Conservation (phyloP, 2,113 vertebrate species). For the Bubo bubo region DNA sequence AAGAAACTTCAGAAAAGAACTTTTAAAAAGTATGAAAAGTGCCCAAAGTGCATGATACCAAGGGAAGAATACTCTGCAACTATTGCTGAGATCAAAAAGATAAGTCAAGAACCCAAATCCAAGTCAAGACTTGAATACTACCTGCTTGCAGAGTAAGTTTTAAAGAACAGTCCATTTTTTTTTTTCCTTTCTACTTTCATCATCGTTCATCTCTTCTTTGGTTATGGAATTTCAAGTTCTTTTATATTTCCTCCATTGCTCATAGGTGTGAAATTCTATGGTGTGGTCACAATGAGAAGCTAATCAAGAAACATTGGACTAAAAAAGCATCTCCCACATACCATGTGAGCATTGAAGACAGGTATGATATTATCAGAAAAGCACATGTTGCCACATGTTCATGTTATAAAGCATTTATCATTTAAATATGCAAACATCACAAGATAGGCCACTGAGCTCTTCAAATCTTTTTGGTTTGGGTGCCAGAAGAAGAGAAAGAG, state of each 20-base stretch:
- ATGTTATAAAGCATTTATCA: not conserved
- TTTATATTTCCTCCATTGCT: not conserved
- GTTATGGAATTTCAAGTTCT: not conserved
- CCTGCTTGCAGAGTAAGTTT: not conserved
- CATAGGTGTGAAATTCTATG: not conserved
- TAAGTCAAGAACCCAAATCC: not conserved
- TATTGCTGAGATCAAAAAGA: not conserved
- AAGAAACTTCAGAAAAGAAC: not conserved
- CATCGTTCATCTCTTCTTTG: not conserved
- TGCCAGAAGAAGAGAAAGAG: not conserved
- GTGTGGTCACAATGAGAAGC: not conserved
- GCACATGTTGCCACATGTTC: not conserved
- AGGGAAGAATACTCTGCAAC: not conserved
- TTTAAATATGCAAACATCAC: not conserved
- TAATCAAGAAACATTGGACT: not conserved
- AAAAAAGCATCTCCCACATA: not conserved
- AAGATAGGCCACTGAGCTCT: not conserved
- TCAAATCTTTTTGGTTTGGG: not conserved
- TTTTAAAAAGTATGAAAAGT: not conserved
- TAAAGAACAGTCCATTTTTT: not conserved
- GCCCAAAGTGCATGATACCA: not conserved
- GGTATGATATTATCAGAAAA: not conserved
- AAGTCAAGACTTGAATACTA: not conserved
- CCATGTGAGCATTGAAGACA: not conserved
- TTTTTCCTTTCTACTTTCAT: not conserved